Base-by-base conservation (phyloP, 2,888 invertebrate genomes). In the Mongoloraphidia duomilia region DNA sequence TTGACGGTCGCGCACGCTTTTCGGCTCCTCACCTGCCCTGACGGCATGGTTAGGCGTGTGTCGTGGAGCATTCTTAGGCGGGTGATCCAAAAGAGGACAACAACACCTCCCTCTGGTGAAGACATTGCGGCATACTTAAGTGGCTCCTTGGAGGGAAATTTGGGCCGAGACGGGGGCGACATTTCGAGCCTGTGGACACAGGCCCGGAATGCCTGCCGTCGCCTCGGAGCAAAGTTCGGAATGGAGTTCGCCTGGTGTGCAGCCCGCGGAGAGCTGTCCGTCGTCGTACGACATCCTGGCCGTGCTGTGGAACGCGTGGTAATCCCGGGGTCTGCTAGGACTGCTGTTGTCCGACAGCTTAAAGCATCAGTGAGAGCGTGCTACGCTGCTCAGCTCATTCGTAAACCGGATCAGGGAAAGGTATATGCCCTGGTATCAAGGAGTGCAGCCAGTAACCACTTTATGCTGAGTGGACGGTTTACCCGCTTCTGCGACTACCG, bases 401-500 rank as follows among this genome's bases (percentile, higher is more conserved):
- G 34, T 2, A 58, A 61, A 46, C 53, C 51, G 2, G 57, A 59
- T 51, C 61, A 61, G 49, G 60, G 62, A 3, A 61, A 63, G 51
- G 60, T 58, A 0, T 54, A 50, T 50, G 45, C 54, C 10, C 54
- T 51, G 9, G 46, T 56, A 5, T 17, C 50, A 2, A 44, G 46
- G 3, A 44, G 50, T 46, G 43, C 35, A 10, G 49, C 55, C 34
- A 49, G 57, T 34, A 61, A 60, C 50, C 61, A 61, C 55, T 65
- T 63, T 52, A 49, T 60, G 13, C 43, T 56, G 1, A 45, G 44
- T 0, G 60, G 61, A 0, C 45, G 46, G 6, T 58, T 53, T 49
- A 61, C 58, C 33, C 46, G 63, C 6, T 65, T 64, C 52, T 59
- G 60, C 8, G 66, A 67, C 50, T 68, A 66, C n/a, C n/a, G n/a